These are phyloP conservation scores for Dendrocopos noguchii DNA, from an alignment of 2,113 vertebrate species.

Conservation along the genomic window DNA sequence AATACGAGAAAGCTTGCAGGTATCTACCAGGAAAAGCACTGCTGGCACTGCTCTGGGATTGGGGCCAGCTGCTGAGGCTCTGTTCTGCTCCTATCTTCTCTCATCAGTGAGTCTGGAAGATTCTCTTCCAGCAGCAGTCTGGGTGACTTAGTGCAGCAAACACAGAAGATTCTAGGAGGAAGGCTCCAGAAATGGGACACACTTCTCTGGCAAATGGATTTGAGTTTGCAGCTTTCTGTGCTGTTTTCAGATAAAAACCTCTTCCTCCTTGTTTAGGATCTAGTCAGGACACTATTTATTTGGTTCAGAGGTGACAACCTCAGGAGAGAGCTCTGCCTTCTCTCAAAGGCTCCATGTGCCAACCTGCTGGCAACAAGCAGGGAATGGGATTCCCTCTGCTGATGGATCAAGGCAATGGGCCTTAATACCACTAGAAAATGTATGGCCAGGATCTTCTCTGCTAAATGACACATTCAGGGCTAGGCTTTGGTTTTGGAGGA, in stretches of 20 bases:
- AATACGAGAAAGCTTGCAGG: neutral
- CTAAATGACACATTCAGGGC: neutral
- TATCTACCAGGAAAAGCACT: neutral
- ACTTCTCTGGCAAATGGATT: neutral
- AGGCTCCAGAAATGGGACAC: neutral
- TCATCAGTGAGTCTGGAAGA: neutral
- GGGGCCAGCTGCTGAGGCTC: neutral
- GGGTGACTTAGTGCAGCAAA: neutral
- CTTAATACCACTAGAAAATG: neutral
- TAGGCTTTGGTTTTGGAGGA: neutral
- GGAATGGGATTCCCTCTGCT: neutral
- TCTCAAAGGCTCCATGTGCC: neutral
- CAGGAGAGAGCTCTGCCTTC: neutral
- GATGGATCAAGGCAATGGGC: neutral
- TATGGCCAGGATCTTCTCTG: neutral
- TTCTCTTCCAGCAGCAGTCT: neutral
- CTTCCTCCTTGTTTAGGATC: neutral
- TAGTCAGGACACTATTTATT: neutral
- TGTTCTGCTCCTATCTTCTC: rapidly evolving
- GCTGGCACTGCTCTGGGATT: neutral
- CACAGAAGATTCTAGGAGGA: neutral
- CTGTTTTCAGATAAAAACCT: rapidly evolving
- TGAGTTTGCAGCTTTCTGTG: neutral
- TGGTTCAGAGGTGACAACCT: neutral
- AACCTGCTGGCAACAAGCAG: neutral